phyloP scores from a whole-genome alignment of 2,888 invertebrate genomes.

The Uloborus plumipes region DNA sequence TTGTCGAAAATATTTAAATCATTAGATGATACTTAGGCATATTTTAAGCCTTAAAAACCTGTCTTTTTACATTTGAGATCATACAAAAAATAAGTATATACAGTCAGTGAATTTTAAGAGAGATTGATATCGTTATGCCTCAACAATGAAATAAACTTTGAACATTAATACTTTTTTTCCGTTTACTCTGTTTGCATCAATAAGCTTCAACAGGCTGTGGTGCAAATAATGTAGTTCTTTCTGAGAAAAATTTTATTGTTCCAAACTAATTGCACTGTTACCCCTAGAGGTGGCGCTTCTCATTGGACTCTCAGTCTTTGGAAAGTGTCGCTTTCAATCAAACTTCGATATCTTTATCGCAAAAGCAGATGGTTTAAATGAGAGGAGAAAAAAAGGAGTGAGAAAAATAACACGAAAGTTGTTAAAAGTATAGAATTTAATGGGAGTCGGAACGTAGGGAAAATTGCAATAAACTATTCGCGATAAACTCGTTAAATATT shows the following conservation, averaged over 20 bases:
- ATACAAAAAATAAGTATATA: too few species aligned
- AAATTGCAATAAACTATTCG: conserved; percentile 42
- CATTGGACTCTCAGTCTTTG: conserved; percentile 1
- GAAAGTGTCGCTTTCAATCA: conserved; percentile 23
- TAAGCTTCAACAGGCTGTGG: too few species aligned
- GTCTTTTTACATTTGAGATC: too few species aligned
- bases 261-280: conserved; percentile 34
- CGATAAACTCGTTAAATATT: conserved; percentile 23
- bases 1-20: too few species aligned
- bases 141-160: too few species aligned
- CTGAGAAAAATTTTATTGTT: conserved; percentile 29
- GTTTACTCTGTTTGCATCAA: too few species aligned
- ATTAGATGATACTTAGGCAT: too few species aligned
- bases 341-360: conserved; percentile 47
- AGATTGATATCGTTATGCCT: too few species aligned
- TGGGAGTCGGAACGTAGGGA: conserved; percentile 27
- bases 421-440: conserved; percentile 40
- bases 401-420: conserved; percentile 9
- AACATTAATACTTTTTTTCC: not conserved
- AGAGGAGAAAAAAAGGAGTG: not conserved
- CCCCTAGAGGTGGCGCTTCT: conserved; percentile 22
- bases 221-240: conserved; percentile 21
- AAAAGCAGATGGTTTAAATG: not conserved
- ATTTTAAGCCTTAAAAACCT: too few species aligned
- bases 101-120: too few species aligned